Base-by-base conservation (phyloP, 2,113 vertebrate genomes). In the sheep (Ovis aries) region DNA sequence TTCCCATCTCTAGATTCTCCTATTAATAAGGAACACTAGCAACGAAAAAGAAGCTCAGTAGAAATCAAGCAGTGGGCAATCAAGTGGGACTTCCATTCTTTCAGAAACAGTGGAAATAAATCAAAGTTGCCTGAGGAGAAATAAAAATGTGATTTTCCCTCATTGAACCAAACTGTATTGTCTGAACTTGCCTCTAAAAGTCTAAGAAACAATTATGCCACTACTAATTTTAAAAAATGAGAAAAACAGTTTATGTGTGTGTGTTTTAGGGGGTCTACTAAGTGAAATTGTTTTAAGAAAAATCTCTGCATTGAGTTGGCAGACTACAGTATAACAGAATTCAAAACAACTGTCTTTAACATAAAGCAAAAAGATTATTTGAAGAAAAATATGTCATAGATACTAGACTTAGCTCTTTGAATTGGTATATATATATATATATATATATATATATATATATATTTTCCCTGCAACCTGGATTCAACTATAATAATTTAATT, bases 171-270 rank as follows among this genome's bases (percentile, higher is more conserved):
- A 1, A 74, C 27, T 80, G 25, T 25, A 83, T 29, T 88, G 23
- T 90, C 16, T 90, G 78, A 96, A 60, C 8, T 62, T 67, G 43
- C 5, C 52, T 88, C 27, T 62, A 55, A 82, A 87, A 15, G 83
- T 83, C 31, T 91, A 57, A 78, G 53, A 83, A 89, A 57, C 11
- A 40, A 27, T 60, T 96, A 90, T 86, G 10, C 6, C n/a, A 2
- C 43, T 92, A 33, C 8, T 55, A 95, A 93, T 97, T 97, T 95
- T 5, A 43, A 7, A 93, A 94, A 81, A 71, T 87, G 13, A 94
- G 15, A 53, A 53, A 82, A n/a, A 40, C 0, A 78, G 67, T 17
- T 23, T 52, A 48, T 53, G 43, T 88, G 19, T 74, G 11, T 77
- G 36, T 52, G 19, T 12, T 91, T 87, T 90, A 4, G 6, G 7